Conservation (phyloP, 30 jellyfish, hydroid and myxozoan genomes). For the Aurelia sp. region DNA sequence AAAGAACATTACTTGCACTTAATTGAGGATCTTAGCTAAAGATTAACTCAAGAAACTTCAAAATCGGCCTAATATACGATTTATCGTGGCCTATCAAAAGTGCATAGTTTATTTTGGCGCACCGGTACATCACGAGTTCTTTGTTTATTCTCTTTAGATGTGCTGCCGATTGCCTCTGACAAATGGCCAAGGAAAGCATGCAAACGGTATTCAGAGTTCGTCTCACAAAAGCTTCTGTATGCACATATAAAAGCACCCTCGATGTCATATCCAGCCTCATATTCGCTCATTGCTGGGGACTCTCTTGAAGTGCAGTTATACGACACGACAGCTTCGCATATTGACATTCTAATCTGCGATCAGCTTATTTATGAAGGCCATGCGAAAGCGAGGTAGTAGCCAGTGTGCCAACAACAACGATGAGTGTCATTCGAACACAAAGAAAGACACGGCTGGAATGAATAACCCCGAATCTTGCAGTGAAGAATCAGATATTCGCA, state of each 20-base stretch:
- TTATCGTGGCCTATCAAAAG: no score
- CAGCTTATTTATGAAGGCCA: not conserved
- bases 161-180: not conserved
- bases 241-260: constrained; percentile 9
- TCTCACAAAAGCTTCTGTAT: not conserved
- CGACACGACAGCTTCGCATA: constrained; percentile 10
- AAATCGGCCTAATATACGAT: no score
- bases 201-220: constrained; percentile 15
- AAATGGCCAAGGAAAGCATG: constrained; percentile 44
- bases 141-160: not conserved
- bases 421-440: no score
- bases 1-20: no score
- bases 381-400: not conserved
- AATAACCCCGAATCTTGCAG: no score
- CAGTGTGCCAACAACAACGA: no score
- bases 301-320: constrained; percentile 12
- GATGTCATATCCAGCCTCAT: constrained; percentile 39
- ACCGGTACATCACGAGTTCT: no score
- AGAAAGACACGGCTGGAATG: no score
- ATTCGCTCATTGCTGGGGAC: not conserved
- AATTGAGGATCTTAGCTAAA: no score
- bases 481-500: no score
- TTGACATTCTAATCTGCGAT: constrained; percentile 13
- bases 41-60: no score
- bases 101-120: no score